Conservation (phyloP, 2,888 invertebrate species). For the Chrysotoxum bicinctum region DNA sequence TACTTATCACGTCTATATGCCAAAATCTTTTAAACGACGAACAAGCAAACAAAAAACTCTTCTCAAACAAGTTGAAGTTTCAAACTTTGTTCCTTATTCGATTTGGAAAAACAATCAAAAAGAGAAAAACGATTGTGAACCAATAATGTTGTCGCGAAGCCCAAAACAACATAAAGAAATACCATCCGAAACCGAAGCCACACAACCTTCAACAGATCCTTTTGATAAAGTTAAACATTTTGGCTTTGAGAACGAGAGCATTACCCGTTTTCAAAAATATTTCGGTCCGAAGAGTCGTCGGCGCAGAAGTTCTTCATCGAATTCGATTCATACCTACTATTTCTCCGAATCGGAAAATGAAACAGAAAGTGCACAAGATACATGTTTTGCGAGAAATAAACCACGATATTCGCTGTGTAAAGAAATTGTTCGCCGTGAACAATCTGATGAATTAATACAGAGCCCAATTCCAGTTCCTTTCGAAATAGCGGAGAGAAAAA, state of each 20-base stretch:
- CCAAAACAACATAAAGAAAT: not conserved
- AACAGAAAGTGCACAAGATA: not conserved
- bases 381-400: not conserved
- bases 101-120: slow-evolving; percentile 43
- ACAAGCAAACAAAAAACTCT: not conserved
- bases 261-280: not conserved
- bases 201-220: not conserved
- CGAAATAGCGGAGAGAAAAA: not conserved
- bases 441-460: not conserved
- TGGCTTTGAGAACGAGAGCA: not conserved
- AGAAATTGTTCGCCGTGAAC: slow-evolving; percentile 16
- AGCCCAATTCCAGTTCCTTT: slow-evolving; percentile 3
- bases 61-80: not conserved
- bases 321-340: slow-evolving; percentile 29
- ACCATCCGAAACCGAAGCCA: not conserved
- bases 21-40: too few species aligned
- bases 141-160: not conserved
- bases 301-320: not conserved
- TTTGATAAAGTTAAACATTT: not conserved
- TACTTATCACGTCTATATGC: not conserved
- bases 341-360: slow-evolving; percentile 38
- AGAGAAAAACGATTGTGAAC: not conserved
- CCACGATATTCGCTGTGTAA: not conserved
- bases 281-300: not conserved
- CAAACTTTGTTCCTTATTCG: slow-evolving; percentile 39